These are phyloP conservation scores for Villa cingulata DNA, from an alignment of 2,888 invertebrate genomes.

Conservation along the genomic window DNA sequence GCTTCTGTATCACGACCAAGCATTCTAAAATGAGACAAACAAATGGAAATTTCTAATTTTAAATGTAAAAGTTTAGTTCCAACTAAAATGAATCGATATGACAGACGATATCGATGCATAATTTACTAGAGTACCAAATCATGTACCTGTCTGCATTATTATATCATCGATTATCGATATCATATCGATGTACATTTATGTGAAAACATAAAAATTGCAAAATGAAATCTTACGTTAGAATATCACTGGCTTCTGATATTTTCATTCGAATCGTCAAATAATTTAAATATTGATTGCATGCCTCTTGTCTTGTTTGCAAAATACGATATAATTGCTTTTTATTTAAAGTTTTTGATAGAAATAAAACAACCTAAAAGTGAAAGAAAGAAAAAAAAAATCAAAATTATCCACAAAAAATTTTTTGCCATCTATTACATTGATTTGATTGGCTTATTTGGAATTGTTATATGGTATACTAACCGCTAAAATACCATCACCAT, in stretches of 20 bases:
- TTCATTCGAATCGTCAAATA: slow-evolving; percentile 56
- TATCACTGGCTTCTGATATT: slow-evolving; percentile 52
- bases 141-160: no score
- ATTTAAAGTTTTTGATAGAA: slow-evolving; percentile 59
- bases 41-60: background rate
- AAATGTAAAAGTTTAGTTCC: no score
- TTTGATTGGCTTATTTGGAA: no score
- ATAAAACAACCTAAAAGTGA: slow-evolving; percentile 66
- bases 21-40: slow-evolving; percentile 44
- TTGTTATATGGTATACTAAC: no score
- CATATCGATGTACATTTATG: no score
- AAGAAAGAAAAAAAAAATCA: slow-evolving; percentile 18
- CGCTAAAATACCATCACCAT: slow-evolving; percentile 57
- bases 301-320: slow-evolving; percentile 52
- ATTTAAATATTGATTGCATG: slow-evolving; percentile 59
- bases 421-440: background rate
- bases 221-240: slow-evolving; percentile 49
- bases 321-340: slow-evolving; percentile 55
- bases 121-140: no score
- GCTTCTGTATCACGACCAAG: slow-evolving; percentile 53
- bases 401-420: slow-evolving; percentile 19
- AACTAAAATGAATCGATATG: no score
- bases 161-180: no score
- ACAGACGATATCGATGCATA: no score
- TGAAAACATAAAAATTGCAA: background rate